phyloP scores from a whole-genome alignment of 2,888 invertebrate genomes.

The Malacosoma neustria region DNA sequence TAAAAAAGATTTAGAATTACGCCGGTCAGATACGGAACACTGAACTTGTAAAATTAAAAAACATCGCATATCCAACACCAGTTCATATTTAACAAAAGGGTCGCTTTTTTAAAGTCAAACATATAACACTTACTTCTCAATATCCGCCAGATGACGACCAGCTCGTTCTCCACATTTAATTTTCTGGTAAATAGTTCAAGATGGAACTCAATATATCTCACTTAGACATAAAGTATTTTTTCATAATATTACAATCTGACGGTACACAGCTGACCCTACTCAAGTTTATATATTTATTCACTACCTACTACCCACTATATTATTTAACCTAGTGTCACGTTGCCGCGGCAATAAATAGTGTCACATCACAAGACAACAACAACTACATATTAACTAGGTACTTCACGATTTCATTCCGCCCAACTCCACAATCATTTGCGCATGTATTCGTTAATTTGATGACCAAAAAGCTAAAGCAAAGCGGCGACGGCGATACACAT shows the following conservation, averaged over 20 bases:
- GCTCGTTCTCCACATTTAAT: not conserved
- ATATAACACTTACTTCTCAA: not conserved
- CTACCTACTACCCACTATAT: not conserved
- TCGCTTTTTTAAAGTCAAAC: no score
- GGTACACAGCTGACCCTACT: not conserved
- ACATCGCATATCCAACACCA: no score
- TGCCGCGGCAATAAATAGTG: not conserved
- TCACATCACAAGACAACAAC: not conserved
- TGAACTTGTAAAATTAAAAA: no score
- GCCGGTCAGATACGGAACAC: no score
- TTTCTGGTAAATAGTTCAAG: conserved; percentile 27
- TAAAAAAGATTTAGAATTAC: no score
- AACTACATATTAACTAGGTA: not conserved
- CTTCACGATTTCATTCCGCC: not conserved
- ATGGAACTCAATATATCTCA: conserved; percentile 39
- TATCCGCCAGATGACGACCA: not conserved
- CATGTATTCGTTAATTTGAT: no score
- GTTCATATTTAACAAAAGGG: no score
- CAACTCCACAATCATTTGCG: not conserved
- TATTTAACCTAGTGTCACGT: not conserved
- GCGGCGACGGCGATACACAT: no score
- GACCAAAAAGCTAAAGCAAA: no score
- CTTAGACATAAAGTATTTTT: conserved; percentile 7
- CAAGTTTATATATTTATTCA: conserved; percentile 6
- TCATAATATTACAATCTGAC: not conserved